phyloP scores from a whole-genome alignment of 2,113 vertebrate genomes.

The Dipodomys merriami region DNA sequence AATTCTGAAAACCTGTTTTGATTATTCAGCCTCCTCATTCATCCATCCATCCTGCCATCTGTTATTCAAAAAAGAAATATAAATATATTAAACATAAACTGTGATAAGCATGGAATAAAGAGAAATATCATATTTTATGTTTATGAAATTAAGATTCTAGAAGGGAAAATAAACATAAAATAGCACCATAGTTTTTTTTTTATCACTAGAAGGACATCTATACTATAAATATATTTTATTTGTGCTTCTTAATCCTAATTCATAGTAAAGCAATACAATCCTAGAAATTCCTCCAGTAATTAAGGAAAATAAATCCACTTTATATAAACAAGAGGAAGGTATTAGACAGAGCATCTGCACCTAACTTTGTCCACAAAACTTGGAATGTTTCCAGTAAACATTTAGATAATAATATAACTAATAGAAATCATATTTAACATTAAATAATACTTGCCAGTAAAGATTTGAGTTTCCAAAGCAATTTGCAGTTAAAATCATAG shows the following conservation, averaged over 20 bases:
- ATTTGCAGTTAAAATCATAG: not conserved
- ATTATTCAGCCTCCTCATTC: not conserved
- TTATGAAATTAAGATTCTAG: not conserved
- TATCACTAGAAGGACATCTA: not conserved
- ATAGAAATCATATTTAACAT: not conserved
- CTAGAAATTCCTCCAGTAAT: not conserved
- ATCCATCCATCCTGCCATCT: not conserved
- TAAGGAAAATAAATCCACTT: not conserved
- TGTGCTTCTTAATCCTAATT: too few relatives aligned
- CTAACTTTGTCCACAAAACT: not conserved
- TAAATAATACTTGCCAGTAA: not conserved
- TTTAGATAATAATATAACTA: not conserved
- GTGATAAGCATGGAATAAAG: not conserved
- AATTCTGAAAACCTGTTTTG: not conserved
- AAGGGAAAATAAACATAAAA: not conserved
- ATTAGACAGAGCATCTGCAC: not conserved
- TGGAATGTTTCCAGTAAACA: not conserved
- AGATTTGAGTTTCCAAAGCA: not conserved
- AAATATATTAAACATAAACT: not conserved
- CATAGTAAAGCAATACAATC: not conserved
- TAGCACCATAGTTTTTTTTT: not conserved
- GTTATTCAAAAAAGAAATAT: not conserved
- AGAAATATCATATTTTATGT: not conserved
- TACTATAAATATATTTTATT: not conserved
- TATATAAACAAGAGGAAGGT: not conserved